Evolutionary conservation across 2,888 invertebrate species (phyloP).

Genomic region (Hanleya hanleyi): DNA sequence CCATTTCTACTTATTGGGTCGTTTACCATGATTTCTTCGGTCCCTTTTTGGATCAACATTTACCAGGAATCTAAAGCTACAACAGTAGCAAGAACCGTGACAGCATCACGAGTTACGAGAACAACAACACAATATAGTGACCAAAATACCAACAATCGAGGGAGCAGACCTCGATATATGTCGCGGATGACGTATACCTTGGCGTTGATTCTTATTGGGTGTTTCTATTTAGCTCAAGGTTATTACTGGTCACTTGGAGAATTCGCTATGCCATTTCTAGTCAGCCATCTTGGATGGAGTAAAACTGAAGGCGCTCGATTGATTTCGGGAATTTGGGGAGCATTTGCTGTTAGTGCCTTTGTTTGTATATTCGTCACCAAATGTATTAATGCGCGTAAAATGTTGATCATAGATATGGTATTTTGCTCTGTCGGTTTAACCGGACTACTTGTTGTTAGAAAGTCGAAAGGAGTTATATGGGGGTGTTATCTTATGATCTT

Average conservation of each 20-base stretch:
- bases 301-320: neutral
- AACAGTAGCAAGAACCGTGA: too few species aligned
- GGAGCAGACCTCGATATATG: neutral
- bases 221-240: neutral
- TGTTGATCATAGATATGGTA: neutral
- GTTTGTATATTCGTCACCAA: neutral
- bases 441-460: neutral
- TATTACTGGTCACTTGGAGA: neutral
- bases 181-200: neutral
- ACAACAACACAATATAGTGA: neutral
- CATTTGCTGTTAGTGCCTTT: neutral
- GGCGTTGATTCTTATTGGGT: neutral
- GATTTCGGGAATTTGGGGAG: neutral
- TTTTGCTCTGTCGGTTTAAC: neutral
- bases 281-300: neutral
- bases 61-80: too few species aligned
- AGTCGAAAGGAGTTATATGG: neutral
- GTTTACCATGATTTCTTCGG: neutral
- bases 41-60: neutral
- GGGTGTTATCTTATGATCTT: neutral
- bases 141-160: neutral
- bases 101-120: neutral
- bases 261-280: neutral
- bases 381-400: neutral
- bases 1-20: neutral